These are phyloP conservation scores for Megaceryle torquata DNA, from an alignment of 2,113 vertebrate genomes.

Conservation along the genomic window DNA sequence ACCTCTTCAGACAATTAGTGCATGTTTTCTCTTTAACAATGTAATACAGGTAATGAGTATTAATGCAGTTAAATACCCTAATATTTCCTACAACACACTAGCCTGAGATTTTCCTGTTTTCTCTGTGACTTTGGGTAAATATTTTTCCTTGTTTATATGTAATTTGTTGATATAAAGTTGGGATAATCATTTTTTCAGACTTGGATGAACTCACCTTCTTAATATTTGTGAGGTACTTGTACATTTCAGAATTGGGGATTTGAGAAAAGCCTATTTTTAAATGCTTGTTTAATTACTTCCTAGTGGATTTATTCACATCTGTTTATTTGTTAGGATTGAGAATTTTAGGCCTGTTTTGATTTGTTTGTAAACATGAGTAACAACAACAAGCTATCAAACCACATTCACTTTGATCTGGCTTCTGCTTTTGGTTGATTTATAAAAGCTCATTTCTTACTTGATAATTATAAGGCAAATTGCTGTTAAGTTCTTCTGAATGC, in stretches of 20 bases:
- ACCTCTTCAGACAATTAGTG: background rate
- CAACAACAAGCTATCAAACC: background rate
- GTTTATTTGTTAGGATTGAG: background rate
- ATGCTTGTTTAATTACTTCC: background rate
- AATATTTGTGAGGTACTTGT: background rate
- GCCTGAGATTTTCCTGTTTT: background rate
- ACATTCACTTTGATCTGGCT: background rate
- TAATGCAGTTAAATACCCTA: background rate
- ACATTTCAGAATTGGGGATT: background rate
- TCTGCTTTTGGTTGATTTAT: background rate
- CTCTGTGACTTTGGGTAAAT: background rate
- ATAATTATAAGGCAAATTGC: background rate
- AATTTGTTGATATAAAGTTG: background rate
- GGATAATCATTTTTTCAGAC: background rate
- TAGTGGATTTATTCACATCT: background rate
- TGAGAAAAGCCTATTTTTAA: background rate
- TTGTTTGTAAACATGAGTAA: background rate
- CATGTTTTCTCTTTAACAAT: background rate
- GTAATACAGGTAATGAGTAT: background rate
- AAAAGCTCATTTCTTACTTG: background rate
- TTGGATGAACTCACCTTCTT: background rate
- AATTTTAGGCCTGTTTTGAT: background rate
- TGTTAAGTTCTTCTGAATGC: background rate
- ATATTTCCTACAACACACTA: background rate
- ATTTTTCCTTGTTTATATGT: background rate